Evolutionary conservation across 2,888 invertebrate species (phyloP), one percentile per base, ranked within the genome.

Genomic region (Hypselothyrea guttata): DNA sequence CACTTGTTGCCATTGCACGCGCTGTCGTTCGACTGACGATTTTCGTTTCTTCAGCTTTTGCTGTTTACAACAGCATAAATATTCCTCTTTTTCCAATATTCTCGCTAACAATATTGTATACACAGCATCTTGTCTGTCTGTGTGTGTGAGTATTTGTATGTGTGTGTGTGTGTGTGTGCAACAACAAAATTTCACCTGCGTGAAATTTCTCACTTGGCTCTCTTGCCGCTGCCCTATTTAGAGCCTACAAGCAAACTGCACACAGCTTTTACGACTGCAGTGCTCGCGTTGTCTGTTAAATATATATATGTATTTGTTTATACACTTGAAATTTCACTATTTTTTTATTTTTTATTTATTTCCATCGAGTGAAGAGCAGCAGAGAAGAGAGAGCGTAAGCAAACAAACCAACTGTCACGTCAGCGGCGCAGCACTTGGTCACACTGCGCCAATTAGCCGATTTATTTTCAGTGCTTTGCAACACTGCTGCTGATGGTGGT

Each of bases 361-460:
- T 60, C 56, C 65, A 63, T 61, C 68, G 52, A 55, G 60, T 41
- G 37, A 44, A 59, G 59, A 55, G 45, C 67, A 45, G 37, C 47
- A 59, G 59, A 55, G 45, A 47, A 67, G 68, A 69, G 68, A 73
- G 70, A 70, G 62, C 61, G 63, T 74, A 83, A 74, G 87, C 86
- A 88, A 87, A 88, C 88, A 82, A 86, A 87, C 75, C 88, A 83
- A 84, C 87, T 88, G 86, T 86, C 88, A 86, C 86, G 88, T 86
- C 86, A 86, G 78, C 87, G 77, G 41, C 57, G 74, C 67, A 65
- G 65, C 60, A 55, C 57, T 61, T 57, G 74, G 59, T 60, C 73
- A 79, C 78, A 71, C 75, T 73, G 55, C 31, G 0, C 3, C 34
- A 53, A 30, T 49, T 55, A 54, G 48, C 44, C 18, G 9, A 3